A percentile compares a stretch with the other conserved stretches of the same genome.
These are phyloP conservation scores for Epirrhoe alternata DNA, from an alignment of 2,888 invertebrate species.

Conservation along the genomic window DNA sequence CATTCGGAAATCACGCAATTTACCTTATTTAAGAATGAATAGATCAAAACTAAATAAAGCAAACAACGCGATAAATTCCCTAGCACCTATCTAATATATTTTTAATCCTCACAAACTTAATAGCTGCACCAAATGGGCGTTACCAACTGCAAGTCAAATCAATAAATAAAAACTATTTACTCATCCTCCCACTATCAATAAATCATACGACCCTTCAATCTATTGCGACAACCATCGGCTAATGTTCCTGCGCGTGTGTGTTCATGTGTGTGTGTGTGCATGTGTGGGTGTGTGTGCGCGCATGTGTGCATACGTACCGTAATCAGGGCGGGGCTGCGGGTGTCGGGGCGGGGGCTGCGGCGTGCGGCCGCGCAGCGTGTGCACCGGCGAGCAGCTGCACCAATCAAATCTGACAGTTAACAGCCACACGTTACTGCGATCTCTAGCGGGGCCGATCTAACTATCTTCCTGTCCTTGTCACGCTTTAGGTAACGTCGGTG, in stretches of 20 bases:
- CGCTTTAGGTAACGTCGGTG: too few species aligned
- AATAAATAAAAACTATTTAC: background rate
- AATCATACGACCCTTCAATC: background rate
- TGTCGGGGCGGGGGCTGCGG: slow-evolving; percentile 80
- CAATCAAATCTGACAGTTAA: slow-evolving; percentile 81
- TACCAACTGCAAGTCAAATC: background rate
- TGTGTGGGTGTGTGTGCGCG: slow-evolving; percentile 36
- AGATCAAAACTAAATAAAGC: too few species aligned
- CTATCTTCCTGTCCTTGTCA: background rate
- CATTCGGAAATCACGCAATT: too few species aligned
- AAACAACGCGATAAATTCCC: too few species aligned
- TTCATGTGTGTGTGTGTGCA: slow-evolving; percentile 34
- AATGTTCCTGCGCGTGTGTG: background rate
- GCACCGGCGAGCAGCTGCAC: slow-evolving; percentile 89
- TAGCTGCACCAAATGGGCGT: too few species aligned
- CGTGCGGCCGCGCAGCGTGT: slow-evolving; percentile 89
- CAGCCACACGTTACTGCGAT: slow-evolving; percentile 62
- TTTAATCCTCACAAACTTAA: background rate
- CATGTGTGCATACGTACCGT: slow-evolving; percentile 88
- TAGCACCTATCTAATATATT: too few species aligned
- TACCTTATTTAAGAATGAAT: too few species aligned
- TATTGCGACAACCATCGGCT: slow-evolving; percentile 6
- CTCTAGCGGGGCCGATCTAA: slow-evolving; percentile 11
- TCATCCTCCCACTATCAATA: background rate
- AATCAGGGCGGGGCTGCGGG: slow-evolving; percentile 92